Evolutionary conservation across 2,888 invertebrate genomes (phyloP), one percentile per base, ranked within the genome.

Genomic region (Campopleginae sp.): DNA sequence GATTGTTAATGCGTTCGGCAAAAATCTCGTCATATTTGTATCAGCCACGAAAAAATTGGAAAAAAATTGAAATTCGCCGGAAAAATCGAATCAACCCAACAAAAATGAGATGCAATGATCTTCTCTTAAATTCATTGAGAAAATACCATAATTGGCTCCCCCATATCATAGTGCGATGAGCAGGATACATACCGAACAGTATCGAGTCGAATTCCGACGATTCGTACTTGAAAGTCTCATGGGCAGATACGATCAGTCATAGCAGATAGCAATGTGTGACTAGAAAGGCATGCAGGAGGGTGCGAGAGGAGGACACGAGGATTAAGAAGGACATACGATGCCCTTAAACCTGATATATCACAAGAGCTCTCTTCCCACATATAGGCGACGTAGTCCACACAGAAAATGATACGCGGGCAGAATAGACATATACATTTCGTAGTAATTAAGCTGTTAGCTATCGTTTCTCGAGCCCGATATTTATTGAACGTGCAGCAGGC

Each of bases 401-500:
- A 19, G 12, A 5, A 44, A 31, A 23, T 23, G 42, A 31, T n/a
- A 27, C 46, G 42, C 12, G n/a, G n/a, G n/a, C 31, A 38, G 51
- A 19, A 51, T 6, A 33, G 10, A 51, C 10, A 38, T 44, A 58
- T 58, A 51, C 2, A 72, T 58, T 72, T 61, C 7, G n/a, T 27
- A 23, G 51, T 48, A 19, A 65, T 48, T 44, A 14, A 44, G 38
- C 46, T 61, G 48, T 48, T 58, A 42, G 31, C 75, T 54, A 38
- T 82, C 77, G 38, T 42, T 78, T 75, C 78, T 65, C 65, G 80
- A 80, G 58, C 83, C 48, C 87, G 87, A 88, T 90, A 89, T 90
- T 90, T 89, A 89, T 90, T 85, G 89, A 88, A 86, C 88, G 87
- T 87, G 88, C 88, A 87, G 88, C 88, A 87, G 86, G 80, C 88